phyloP scores from a whole-genome alignment of 37 sponge, comb jelly and placozoan genomes.

The Aplysina aerophoba region DNA sequence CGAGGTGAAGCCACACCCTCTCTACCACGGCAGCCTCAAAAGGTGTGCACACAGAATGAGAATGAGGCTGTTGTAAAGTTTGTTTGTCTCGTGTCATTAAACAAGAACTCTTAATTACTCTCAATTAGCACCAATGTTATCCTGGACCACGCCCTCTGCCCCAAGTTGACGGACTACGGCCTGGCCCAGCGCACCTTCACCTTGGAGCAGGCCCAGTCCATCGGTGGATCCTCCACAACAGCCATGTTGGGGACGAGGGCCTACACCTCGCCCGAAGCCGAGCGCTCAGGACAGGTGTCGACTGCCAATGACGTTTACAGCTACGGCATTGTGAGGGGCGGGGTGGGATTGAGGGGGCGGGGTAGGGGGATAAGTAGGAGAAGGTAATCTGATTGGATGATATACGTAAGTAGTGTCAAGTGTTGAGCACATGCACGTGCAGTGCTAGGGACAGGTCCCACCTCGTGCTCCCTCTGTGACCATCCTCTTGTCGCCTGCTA shows the following conservation, averaged over 20 bases:
- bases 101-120: neutral
- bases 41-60: neutral
- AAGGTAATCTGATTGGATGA: too few relatives aligned
- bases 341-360: neutral
- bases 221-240: neutral
- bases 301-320: neutral
- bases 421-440: too few relatives aligned
- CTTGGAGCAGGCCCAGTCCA: neutral
- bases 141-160: neutral
- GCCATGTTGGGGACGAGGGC: neutral
- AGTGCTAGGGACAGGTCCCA: too few relatives aligned
- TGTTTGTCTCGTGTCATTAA: neutral
- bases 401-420: neutral
- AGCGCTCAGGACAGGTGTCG: neutral
- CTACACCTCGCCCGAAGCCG: neutral
- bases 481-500: too few relatives aligned
- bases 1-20: neutral
- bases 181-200: neutral
- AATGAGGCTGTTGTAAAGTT: neutral
- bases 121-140: neutral
- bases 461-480: too few relatives aligned
- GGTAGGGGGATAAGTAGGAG: too few relatives aligned
- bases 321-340: neutral
- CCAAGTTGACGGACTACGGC: constrained; percentile 27
- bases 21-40: constrained; percentile 10